Percentiles rank a stretch among this genome's conserved stretches.
Conservation (phyloP, 2,113 vertebrate species). For the Caloenas nicobarica region DNA sequence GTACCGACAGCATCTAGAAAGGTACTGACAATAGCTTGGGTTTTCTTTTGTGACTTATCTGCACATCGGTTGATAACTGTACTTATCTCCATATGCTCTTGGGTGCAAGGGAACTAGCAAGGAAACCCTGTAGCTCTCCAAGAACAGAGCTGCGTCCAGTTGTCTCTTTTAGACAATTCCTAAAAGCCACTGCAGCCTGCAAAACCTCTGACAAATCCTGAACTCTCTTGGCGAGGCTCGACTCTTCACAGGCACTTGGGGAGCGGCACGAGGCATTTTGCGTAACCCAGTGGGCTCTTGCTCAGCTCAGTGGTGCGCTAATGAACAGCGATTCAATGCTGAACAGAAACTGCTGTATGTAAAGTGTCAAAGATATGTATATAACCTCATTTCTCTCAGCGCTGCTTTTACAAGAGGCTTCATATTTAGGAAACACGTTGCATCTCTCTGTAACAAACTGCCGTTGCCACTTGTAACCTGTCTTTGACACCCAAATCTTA, state of each 20-base stretch:
- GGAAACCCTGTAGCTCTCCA: background rate
- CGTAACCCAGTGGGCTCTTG: background rate
- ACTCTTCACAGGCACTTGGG: background rate
- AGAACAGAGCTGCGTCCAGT: background rate
- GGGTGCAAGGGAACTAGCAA: background rate
- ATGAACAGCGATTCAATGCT: background rate
- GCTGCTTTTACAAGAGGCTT: background rate
- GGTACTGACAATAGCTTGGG: background rate
- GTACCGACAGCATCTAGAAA: background rate
- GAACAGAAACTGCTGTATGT: background rate
- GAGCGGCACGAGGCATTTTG: constrained; percentile 21
- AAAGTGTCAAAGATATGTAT: background rate
- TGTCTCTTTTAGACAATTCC: background rate
- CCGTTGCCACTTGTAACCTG: background rate
- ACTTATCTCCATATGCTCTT: background rate
- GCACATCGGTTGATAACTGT: background rate
- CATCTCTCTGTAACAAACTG: background rate
- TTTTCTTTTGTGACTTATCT: background rate
- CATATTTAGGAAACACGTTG: background rate
- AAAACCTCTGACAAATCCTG: background rate
- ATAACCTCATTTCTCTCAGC: constrained; percentile 1
- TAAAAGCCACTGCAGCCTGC: background rate
- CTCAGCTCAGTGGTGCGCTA: background rate
- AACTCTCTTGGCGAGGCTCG: background rate
- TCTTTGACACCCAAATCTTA: background rate